phyloP scores from a whole-genome alignment of 2,888 invertebrate genomes.

The Xylocampa areola region DNA sequence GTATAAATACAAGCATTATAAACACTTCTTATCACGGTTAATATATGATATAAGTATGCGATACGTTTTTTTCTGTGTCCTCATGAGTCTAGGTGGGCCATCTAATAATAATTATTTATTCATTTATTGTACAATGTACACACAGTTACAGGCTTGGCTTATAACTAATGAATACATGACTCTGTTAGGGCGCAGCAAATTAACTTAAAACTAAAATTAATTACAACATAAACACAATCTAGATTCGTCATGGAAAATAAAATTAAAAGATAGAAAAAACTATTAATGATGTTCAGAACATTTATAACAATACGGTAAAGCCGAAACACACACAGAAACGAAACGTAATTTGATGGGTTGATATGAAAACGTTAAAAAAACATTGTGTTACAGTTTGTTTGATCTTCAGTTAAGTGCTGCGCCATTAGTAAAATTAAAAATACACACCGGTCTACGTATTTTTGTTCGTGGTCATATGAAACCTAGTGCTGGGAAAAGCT shows the following conservation, averaged over 20 bases:
- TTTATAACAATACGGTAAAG: conserved; percentile 20
- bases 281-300: neutral
- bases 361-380: conserved; percentile 32
- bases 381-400: conserved; percentile 39
- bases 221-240: conserved; percentile 20
- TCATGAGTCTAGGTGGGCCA: too few species aligned
- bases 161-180: too few species aligned
- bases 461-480: conserved; percentile 10
- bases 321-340: conserved; percentile 16
- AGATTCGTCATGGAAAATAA: conserved; percentile 3
- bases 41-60: too few species aligned
- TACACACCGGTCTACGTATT: conserved; percentile 15
- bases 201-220: too few species aligned
- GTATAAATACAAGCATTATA: too few species aligned
- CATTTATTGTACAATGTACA: too few species aligned
- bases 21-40: too few species aligned
- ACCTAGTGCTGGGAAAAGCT: neutral
- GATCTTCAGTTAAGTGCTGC: conserved; percentile 34
- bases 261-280: neutral
- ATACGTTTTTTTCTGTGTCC: too few species aligned
- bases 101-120: too few species aligned
- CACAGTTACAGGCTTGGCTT: too few species aligned
- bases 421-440: conserved; percentile 54
- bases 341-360: conserved; percentile 39
- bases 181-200: too few species aligned